Evolutionary conservation across 2,113 vertebrate species (phyloP), one percentile per base, ranked within the genome.

Genomic region (Capricornis sumatraensis): DNA sequence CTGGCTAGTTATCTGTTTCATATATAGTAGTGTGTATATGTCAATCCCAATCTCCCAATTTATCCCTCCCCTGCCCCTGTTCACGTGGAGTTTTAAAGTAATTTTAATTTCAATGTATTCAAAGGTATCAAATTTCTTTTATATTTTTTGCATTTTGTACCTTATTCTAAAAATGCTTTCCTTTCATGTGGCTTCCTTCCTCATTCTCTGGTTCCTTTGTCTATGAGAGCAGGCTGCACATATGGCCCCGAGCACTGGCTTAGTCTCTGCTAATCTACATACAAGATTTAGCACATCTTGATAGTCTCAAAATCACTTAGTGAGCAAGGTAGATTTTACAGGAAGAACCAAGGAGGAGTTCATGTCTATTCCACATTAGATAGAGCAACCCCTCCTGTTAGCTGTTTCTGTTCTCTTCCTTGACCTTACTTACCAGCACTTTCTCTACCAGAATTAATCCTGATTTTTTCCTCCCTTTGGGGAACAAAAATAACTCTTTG

Each of bases 401-500:
- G 25, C 45, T 90, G 27, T 43, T 94, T 97, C 62, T 81, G 2
- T 17, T 62, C 30, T 78, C 10, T 91, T 15, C 8, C 33, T 81
- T 60, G 17, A 96, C 52, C 36, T 50, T 43, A 84, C 27, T 53
- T 40, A 85, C 28, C 30, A 95, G 47, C 64, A 67, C 52, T 88
- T 85, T 96, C 64, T 85, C 85, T 74, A 52, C 10, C 30, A 67
- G 82, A 97, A 93, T 88, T 74, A 85, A 16, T 25, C 62, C 19
- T 79, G 27, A 16, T 12, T 58, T 87, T 83, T 74, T 53, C 28
- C n/a, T 62, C 21, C 25, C 6, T 84, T 76, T 79, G n/a, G 40
- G 36, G 57, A 94, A 3, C 36, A 96, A 96, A 97, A 87, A 53
- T 57, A 85, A 92, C 27, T 82, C n/a, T 98, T 95, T 95, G 40